Evolutionary conservation across 2,113 vertebrate species (phyloP).

Genomic region (Canis aureus): DNA sequence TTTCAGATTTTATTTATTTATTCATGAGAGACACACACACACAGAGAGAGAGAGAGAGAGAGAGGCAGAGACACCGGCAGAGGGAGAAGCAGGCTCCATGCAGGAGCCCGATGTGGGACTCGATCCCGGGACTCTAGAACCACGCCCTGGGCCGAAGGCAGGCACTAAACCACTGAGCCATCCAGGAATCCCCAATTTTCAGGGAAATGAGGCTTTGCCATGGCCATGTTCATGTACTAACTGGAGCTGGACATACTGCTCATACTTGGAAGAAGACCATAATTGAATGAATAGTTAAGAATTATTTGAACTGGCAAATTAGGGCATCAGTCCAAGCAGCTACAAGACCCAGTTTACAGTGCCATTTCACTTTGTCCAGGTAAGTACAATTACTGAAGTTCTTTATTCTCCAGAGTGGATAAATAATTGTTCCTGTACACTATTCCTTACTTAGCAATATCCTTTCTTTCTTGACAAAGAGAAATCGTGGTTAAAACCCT

Average conservation of each 20-base stretch:
- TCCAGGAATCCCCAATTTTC: neutral
- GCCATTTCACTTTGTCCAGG: neutral
- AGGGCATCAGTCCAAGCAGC: neutral
- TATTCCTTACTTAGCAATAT: neutral
- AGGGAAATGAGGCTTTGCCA: slow-evolving; percentile 10
- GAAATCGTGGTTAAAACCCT: neutral
- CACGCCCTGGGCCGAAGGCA: too few species aligned
- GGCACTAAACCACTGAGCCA: too few species aligned
- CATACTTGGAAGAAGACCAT: neutral
- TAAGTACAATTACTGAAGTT: neutral
- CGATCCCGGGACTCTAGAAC: too few species aligned
- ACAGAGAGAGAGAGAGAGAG: too few species aligned
- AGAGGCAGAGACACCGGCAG: too few species aligned
- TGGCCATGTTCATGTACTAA: neutral
- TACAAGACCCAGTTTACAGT: neutral
- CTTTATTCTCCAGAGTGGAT: neutral
- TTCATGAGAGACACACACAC: too few species aligned
- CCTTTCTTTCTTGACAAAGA: neutral
- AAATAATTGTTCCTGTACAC: neutral
- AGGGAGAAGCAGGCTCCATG: too few species aligned
- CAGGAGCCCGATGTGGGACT: too few species aligned
- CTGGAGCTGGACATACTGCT: neutral
- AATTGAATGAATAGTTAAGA: slow-evolving; percentile 48
- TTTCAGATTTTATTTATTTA: too few species aligned
- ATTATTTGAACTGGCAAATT: slow-evolving; percentile 40